Evolutionary conservation across 2,797 vertebrate genomes (phyloP).

Genomic region (Amblyraja radiata): DNA sequence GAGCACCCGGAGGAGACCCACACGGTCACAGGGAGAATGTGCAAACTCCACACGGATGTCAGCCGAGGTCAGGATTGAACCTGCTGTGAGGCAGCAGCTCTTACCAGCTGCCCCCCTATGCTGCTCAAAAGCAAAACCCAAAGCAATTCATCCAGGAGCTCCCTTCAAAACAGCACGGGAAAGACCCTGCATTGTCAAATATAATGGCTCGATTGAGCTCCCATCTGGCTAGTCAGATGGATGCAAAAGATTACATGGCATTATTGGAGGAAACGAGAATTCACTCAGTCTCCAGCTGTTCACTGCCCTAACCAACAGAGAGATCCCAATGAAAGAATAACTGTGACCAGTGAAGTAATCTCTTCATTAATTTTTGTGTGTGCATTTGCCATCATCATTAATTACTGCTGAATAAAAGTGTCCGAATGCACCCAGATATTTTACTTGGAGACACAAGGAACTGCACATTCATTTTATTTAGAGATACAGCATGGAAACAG

Average conservation of each 20-base stretch:
- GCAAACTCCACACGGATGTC: too few species aligned
- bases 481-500: too few species aligned
- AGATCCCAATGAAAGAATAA: background rate
- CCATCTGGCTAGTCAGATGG: background rate
- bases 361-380: background rate
- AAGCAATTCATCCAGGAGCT: background rate
- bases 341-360: background rate
- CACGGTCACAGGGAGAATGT: too few species aligned
- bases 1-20: too few species aligned
- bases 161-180: background rate
- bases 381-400: background rate
- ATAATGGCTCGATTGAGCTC: background rate
- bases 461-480: too few species aligned
- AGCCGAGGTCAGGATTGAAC: too few species aligned
- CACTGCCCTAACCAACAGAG: background rate
- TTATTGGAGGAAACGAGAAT: background rate
- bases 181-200: background rate
- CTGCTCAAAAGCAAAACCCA: background rate
- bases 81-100: too few species aligned
- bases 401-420: background rate
- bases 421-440: background rate
- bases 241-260: background rate
- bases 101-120: too few species aligned
- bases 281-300: background rate
- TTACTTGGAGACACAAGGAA: background rate